Evolutionary conservation across 2,888 invertebrate genomes (phyloP), one percentile per base, ranked within the genome.

Genomic region (Eupithecia pulchellata): DNA sequence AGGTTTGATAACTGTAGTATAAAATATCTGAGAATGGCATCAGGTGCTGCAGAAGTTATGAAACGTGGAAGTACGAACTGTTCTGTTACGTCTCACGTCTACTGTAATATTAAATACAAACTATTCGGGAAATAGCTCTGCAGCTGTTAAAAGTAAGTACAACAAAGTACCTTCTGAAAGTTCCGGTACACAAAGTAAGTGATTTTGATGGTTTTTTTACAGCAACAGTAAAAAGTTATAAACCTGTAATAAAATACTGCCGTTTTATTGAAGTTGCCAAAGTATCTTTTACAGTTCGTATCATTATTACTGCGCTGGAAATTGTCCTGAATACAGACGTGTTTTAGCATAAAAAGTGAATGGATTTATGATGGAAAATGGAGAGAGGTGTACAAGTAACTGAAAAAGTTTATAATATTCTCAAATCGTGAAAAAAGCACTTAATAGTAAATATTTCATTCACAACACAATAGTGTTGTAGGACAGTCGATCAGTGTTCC

Each of bases 221-320:
- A 58, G 52, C 71, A 36, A 42, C 36, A 66, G 66, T 75, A 75
- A 75, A 76, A 77, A 73, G 72, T 75, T 75, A 70, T 61, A 66
- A 69, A 67, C 52, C 61, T 20, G 34, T 61, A 61, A 34, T 61
- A 61, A 61, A 61, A 36, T 34, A 47, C 20, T 42, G 27, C 14
- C 14, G 13, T 66, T 60, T 66, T 66, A 66, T 66, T 57, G 34
- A n/a, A 55, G 55, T 60, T 32, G 5, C 6, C 27, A 17, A 29
- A 57, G 29, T 57, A 57, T 25, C 13, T 52, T 52, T 52, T 52
- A 52, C 52, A 52, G 52, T 25, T 52, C 52, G 52, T 25, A 52
- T 52, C 57, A 57, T 29, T 57, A 57, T 57, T 29, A 57, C 57
- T 57, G 57, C 2, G 14, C 29, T 17, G 29, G 25, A 52, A 52